phyloP scores from a whole-genome alignment of 2,113 vertebrate species.

The Telmatochromis sp. region DNA sequence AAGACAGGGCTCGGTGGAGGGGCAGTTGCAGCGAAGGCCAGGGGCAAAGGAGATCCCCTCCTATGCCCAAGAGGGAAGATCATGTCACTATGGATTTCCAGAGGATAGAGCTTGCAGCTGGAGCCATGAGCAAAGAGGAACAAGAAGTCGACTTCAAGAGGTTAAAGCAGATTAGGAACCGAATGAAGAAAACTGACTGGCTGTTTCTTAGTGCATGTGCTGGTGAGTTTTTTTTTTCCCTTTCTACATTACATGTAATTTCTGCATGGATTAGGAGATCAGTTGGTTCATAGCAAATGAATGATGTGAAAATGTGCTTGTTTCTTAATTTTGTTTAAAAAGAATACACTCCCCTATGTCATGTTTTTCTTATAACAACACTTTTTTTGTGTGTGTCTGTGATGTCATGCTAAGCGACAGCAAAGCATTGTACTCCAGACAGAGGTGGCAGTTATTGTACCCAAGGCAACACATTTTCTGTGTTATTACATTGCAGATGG shows the following conservation, averaged over 20 bases:
- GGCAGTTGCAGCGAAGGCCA: conserved; percentile 79
- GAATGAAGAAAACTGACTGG: conserved; percentile 98
- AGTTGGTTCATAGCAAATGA: not conserved
- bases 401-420: conserved; percentile 1
- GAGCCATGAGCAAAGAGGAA: conserved; percentile 79
- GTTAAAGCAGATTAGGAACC: conserved; percentile 95
- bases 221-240: conserved; percentile 73
- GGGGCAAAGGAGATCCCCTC: conserved; percentile 84
- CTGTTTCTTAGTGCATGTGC: conserved; percentile 94
- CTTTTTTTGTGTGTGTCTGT: not conserved
- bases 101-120: conserved; percentile 86
- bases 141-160: conserved; percentile 90
- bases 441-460: conserved; percentile 7
- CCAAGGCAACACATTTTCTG: not conserved
- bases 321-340: not conserved
- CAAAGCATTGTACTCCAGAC: not conserved
- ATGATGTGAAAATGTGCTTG: not conserved
- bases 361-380: not conserved
- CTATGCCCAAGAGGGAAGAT: conserved; percentile 77
- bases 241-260: not conserved
- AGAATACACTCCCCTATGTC: not conserved
- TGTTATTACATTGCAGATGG: not conserved
- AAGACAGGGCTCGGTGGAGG: conserved; percentile 84
- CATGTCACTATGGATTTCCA: conserved; percentile 91
- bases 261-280: rapidly evolving